Conservation (phyloP, 2,888 invertebrate species). For the Osmoderma eremita region DNA sequence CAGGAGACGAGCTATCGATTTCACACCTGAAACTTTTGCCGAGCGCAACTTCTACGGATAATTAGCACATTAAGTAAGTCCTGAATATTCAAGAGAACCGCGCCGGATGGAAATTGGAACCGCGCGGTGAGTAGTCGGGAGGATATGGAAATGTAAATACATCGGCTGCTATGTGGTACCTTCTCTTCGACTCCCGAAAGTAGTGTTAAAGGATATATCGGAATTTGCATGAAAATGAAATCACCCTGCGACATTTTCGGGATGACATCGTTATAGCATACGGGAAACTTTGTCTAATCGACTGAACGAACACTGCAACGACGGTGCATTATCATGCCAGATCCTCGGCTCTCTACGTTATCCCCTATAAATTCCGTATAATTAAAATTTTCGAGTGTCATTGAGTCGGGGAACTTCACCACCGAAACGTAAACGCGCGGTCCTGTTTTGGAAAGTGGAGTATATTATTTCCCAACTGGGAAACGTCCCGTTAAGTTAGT, state of each 20-base stretch:
- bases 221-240: conserved; percentile 45
- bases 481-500: not conserved
- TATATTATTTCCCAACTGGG: conserved; percentile 1
- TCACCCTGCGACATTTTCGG: conserved; percentile 41
- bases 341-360: not conserved
- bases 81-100: conserved; percentile 45
- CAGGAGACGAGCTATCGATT: conserved; percentile 23
- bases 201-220: conserved; percentile 39
- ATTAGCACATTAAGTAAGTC: conserved; percentile 46
- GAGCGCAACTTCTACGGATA: conserved; percentile 44
- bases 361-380: conserved; percentile 13
- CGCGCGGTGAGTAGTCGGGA: conserved; percentile 29
- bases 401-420: not conserved
- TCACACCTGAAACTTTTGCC: conserved; percentile 43
- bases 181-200: conserved; percentile 34
- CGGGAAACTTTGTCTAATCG: not conserved
- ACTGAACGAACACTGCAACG: too few relatives aligned
- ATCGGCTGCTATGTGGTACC: conserved; percentile 36
- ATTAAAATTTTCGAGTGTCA: conserved; percentile 27
- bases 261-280: conserved; percentile 38
- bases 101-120: conserved; percentile 43
- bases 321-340: not conserved
- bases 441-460: not conserved
- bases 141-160: conserved; percentile 46
- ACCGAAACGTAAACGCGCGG: not conserved